A percentile compares a stretch with the other conserved stretches of the same genome.
Evolutionary conservation across 2,113 vertebrate species (phyloP).

Genomic region (Corythornis vintsioides): DNA sequence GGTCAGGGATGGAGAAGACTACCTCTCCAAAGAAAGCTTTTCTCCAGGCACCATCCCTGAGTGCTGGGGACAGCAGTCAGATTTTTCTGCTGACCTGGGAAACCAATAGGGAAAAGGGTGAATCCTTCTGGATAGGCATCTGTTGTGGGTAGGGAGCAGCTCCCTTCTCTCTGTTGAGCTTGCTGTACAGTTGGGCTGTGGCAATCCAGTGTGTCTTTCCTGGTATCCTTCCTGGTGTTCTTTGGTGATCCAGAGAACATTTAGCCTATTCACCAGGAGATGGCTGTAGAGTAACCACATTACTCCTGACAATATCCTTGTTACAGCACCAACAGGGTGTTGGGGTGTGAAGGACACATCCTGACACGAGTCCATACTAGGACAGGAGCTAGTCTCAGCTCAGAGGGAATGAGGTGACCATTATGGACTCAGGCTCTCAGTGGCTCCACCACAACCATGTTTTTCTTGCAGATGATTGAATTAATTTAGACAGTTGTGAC

Average conservation of each 20-base stretch:
- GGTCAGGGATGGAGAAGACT: background rate
- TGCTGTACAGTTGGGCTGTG: background rate
- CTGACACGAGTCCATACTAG: background rate
- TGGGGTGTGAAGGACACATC: background rate
- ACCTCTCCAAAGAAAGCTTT: background rate
- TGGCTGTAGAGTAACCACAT: background rate
- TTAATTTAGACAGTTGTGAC: background rate
- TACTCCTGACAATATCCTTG: background rate
- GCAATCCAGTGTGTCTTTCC: background rate
- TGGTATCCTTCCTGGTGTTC: background rate
- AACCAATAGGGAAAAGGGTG: background rate
- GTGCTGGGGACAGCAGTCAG: background rate
- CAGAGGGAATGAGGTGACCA: background rate
- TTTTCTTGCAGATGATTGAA: constrained; percentile 29
- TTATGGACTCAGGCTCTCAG: background rate
- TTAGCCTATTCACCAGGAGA: background rate
- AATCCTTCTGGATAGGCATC: background rate
- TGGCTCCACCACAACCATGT: background rate
- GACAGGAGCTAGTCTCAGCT: accelerated
- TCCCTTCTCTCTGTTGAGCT: background rate
- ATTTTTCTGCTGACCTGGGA: background rate
- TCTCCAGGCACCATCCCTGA: accelerated
- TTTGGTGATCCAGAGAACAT: background rate
- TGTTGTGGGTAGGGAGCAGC: background rate
- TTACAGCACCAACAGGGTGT: background rate